Conservation (phyloP, 1,140 invertebrate species). For the Papilio aristodemus region DNA sequence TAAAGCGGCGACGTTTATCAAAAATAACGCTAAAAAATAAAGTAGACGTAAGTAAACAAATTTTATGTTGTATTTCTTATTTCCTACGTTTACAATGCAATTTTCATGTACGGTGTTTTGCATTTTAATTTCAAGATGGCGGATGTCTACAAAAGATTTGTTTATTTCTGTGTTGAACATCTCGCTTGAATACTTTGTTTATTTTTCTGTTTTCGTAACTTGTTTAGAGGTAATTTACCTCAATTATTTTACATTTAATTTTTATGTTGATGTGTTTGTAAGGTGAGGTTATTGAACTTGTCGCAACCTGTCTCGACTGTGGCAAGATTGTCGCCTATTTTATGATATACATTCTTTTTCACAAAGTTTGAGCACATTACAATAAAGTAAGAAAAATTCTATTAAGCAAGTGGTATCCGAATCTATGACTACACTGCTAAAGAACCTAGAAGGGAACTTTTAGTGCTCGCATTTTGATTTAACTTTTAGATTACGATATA, state of each 20-base stretch:
- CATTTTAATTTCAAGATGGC: slow-evolving; percentile 56
- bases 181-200: neutral
- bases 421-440: neutral
- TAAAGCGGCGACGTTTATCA: slow-evolving; percentile 1
- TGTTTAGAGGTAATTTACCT: neutral
- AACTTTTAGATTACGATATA: no score
- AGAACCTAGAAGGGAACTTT: no score
- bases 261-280: slow-evolving; percentile 32
- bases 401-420: neutral
- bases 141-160: slow-evolving; percentile 36
- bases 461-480: no score
- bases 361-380: neutral
- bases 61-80: neutral
- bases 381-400: no score
- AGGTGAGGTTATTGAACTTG: slow-evolving; percentile 59
- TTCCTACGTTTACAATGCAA: neutral
- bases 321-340: neutral
- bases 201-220: no score
- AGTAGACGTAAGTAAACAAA: slow-evolving; percentile 46
- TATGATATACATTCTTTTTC: neutral
- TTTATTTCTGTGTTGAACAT: slow-evolving; percentile 19
- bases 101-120: slow-evolving; percentile 37
- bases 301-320: slow-evolving; percentile 46
- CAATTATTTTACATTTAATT: neutral
- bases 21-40: slow-evolving; percentile 10